Conservation (phyloP, 2,797 vertebrate genomes). For the Rhabdomys pumilio region DNA sequence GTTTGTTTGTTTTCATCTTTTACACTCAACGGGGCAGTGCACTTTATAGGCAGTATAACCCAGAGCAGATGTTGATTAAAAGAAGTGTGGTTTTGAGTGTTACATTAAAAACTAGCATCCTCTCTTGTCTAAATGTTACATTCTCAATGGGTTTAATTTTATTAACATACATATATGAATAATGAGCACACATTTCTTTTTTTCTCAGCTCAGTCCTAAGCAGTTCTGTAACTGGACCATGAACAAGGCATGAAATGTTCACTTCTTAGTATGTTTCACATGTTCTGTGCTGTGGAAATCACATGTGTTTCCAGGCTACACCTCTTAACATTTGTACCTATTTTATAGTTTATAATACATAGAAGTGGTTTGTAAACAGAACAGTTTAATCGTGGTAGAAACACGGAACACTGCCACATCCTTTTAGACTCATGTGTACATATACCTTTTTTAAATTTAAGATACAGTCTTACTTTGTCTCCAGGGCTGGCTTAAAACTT, state of each 20-base stretch:
- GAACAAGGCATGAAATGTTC: constrained; percentile 68
- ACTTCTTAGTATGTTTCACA: constrained; percentile 21
- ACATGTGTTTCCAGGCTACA: constrained; percentile 40
- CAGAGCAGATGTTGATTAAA: constrained; percentile 89
- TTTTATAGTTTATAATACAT: constrained; percentile 49
- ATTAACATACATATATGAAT: constrained; percentile 87
- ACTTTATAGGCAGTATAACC: constrained; percentile 87
- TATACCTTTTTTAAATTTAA: not conserved
- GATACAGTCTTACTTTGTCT: not conserved
- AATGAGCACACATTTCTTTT: constrained; percentile 82
- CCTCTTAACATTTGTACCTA: constrained; percentile 42
- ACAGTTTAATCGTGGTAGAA: not conserved
- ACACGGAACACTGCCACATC: constrained; percentile 15
- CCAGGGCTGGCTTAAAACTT: not conserved
- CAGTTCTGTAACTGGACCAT: constrained; percentile 79
- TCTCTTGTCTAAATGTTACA: constrained; percentile 82
- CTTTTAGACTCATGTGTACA: constrained; percentile 21
- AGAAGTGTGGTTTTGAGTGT: constrained; percentile 87
- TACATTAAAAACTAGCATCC: constrained; percentile 85
- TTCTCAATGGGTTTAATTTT: constrained; percentile 87
- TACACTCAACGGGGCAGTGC: constrained; percentile 78
- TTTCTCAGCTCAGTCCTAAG: constrained; percentile 83
- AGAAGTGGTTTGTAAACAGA: constrained; percentile 41
- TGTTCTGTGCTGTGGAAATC: constrained; percentile 54
- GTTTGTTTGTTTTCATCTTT: constrained; percentile 88